Evolutionary conservation across 2,113 vertebrate species (phyloP).

Genomic region (Phasianus colchicus): DNA sequence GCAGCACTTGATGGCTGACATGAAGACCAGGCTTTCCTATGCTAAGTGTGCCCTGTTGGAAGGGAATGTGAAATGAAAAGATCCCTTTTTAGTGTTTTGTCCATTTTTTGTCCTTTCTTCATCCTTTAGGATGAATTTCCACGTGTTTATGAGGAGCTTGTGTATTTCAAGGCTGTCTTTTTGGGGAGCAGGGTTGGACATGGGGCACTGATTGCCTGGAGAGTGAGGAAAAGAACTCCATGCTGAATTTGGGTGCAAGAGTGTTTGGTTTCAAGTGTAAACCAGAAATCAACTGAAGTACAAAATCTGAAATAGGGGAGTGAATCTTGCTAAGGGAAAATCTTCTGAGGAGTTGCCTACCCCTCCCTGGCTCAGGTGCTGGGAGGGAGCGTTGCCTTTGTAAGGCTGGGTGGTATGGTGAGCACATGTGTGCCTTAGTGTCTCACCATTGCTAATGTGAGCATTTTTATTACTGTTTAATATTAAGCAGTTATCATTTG

Average conservation of each 20-base stretch:
- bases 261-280: neutral
- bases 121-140: neutral
- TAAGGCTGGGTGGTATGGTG: neutral
- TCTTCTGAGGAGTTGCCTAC: neutral
- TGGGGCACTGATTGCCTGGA: neutral
- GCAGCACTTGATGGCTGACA: neutral
- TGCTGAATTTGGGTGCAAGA: neutral
- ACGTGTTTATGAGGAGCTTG: fast-evolving
- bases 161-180: neutral
- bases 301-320: neutral
- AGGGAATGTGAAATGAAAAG: neutral
- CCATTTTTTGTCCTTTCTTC: neutral
- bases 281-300: neutral
- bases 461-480: neutral
- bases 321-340: neutral
- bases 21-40: neutral
- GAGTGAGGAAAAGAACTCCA: neutral
- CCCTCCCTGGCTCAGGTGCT: neutral
- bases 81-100: neutral
- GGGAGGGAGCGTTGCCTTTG: fast-evolving
- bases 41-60: neutral
- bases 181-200: neutral
- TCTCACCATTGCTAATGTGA: neutral
- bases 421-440: neutral
- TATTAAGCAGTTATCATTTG: neutral